Conservation (phyloP, 2,113 vertebrate genomes). For the Toxotes chatareus region DNA sequence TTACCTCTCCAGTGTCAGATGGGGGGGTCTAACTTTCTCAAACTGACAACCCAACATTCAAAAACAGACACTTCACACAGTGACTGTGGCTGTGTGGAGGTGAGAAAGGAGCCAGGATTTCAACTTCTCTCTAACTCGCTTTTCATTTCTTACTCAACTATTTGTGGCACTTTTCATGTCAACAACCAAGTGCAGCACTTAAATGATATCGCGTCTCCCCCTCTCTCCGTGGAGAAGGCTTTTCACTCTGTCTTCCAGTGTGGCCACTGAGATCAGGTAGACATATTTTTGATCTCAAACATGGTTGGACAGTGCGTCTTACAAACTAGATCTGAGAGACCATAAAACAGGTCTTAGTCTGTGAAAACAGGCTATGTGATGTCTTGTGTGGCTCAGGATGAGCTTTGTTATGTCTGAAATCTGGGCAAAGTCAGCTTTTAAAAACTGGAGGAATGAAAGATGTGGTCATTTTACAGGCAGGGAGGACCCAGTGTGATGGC, state of each 20-base stretch:
- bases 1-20: no score
- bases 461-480: not conserved
- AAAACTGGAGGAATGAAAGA: not conserved
- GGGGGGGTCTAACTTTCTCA: not conserved
- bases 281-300: not conserved
- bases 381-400: not conserved
- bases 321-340: not conserved
- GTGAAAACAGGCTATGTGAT: not conserved
- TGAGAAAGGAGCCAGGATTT: not conserved
- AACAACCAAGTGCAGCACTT: not conserved
- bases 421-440: not conserved
- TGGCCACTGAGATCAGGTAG: no score
- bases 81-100: not conserved
- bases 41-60: not conserved
- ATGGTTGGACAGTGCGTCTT: not conserved
- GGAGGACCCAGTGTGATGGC: no score
- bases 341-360: not conserved
- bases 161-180: not conserved
- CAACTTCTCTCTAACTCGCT: not conserved
- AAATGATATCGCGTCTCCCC: not conserved
- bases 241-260: not conserved
- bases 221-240: not conserved
- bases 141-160: not conserved
- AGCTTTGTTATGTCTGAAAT: not conserved
- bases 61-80: not conserved